These are phyloP conservation scores for Volucella bombylans DNA, from an alignment of 2,888 invertebrate species.

Conservation along the genomic window DNA sequence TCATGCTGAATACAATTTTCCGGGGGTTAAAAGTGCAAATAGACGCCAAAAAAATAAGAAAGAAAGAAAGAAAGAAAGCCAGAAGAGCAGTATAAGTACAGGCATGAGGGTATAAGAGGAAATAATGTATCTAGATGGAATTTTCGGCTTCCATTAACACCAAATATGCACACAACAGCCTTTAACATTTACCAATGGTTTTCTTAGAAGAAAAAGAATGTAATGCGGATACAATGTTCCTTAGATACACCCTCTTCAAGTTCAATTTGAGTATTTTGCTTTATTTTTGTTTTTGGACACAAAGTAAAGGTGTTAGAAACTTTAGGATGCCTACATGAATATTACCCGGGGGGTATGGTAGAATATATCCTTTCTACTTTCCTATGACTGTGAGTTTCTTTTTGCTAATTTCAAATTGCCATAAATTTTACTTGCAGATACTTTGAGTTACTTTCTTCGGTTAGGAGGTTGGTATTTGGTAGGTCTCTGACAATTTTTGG, in stretches of 20 bases:
- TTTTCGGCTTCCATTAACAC: slow-evolving; percentile 73
- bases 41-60: slow-evolving; percentile 25
- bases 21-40: slow-evolving; percentile 69
- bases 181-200: slow-evolving; percentile 51
- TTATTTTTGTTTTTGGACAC: slow-evolving; percentile 31
- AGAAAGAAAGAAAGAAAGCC: slow-evolving; percentile 14
- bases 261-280: slow-evolving; percentile 22
- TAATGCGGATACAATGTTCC: neutral
- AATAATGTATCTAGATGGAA: slow-evolving; percentile 73
- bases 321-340: slow-evolving; percentile 52
- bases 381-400: slow-evolving; percentile 22
- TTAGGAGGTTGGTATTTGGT: neutral
- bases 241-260: slow-evolving; percentile 66
- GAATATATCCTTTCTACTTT: slow-evolving; percentile 64
- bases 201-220: slow-evolving; percentile 12
- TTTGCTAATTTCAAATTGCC: slow-evolving; percentile 69
- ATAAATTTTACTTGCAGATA: slow-evolving; percentile 70
- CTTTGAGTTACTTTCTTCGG: slow-evolving; percentile 55
- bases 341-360: no score
- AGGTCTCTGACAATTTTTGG: slow-evolving; percentile 66
- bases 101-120: slow-evolving; percentile 41
- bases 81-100: no score
- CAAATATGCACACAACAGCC: slow-evolving; percentile 67
- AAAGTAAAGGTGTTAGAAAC: slow-evolving; percentile 58
- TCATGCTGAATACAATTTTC: slow-evolving; percentile 49